phyloP scores from a whole-genome alignment of 2,888 invertebrate genomes.

The Eumerus sabulonum region DNA sequence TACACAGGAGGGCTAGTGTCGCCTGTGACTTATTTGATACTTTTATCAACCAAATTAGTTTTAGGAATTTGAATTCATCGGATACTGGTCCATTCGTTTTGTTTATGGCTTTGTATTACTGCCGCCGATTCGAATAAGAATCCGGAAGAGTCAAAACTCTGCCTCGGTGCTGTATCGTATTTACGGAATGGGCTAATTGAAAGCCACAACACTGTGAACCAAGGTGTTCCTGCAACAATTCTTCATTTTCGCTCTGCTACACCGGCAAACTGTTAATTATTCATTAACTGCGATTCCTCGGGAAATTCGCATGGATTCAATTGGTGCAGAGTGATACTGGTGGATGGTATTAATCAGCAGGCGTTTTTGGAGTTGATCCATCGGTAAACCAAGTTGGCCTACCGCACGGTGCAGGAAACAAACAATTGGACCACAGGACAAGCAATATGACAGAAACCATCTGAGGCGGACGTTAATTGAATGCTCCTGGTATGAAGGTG shows the following conservation, averaged over 20 bases:
- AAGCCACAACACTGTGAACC: no score
- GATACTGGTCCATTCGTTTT: constrained; percentile 3
- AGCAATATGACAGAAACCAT: no score
- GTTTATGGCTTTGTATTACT: no score
- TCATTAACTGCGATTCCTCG: constrained; percentile 7
- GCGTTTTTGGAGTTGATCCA: not conserved
- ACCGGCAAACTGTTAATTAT: constrained; percentile 4
- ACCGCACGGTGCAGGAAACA: no score
- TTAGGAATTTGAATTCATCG: constrained; percentile 26
- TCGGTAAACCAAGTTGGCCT: no score
- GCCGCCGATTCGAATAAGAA: no score
- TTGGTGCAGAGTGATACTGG: not conserved
- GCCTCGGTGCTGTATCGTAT: no score
- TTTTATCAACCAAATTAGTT: not conserved
- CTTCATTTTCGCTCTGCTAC: constrained; percentile 12
- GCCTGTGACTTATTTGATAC: not conserved
- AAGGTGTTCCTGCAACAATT: constrained; percentile 20
- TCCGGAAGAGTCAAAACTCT: no score
- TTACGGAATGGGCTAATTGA: no score
- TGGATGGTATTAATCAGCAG: not conserved
- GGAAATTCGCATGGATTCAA: not conserved
- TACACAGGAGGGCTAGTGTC: not conserved
- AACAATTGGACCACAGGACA: no score
- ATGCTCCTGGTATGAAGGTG: no score
- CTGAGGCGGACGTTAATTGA: no score